Evolutionary conservation across 2,113 vertebrate species (phyloP), one percentile per base, ranked within the genome.

Genomic region (Embiotoca jacksoni): DNA sequence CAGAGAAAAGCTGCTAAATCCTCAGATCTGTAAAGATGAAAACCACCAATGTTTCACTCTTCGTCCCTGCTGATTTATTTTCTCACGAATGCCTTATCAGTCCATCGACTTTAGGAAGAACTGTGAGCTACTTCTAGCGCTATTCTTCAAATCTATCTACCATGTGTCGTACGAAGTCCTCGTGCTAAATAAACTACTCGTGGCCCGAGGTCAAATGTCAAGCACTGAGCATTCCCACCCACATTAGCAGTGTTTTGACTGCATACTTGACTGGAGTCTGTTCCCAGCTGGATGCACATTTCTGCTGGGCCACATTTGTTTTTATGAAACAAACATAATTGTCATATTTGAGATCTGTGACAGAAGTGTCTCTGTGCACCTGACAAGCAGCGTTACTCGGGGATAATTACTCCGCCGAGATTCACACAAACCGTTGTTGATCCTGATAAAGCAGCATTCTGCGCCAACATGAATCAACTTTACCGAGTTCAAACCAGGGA

Each of bases 401-500:
- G 56, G 52, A 58, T 80, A 76, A 84, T 78, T 74, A 72, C 16
- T 44, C 60, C 53, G 3, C 69, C 60, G 77, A 80, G 64, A 71
- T 56, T 75, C 52, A 37, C 16, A 33, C 60, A 44, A 56, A 16
- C 23, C 35, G 37, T n/a, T 37, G 36, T 70, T 10, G 56, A 78
- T 75, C 46, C 35, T 2, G 3, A 77, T 65, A 31, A 64, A 68
- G 54, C 75, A 15, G 62, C 36, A 3, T 60, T 37, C 39, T 32
- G 56, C 4, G 7, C 65, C 6, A 15, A 80, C 70, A 63, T 75
- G 56, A 81, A 78, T 82, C 80, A 31, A 49, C 37, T 33, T 16
- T 3, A 0, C 31, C 0, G 66, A 70, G 90, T 90, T 92, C 91
- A 91, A 85, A 69, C 62, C 36, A 2, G 63, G 88, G 86, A 68